Base-by-base conservation (phyloP, 2,888 invertebrate genomes). In the Acanthosoma haemorrhoidale region DNA sequence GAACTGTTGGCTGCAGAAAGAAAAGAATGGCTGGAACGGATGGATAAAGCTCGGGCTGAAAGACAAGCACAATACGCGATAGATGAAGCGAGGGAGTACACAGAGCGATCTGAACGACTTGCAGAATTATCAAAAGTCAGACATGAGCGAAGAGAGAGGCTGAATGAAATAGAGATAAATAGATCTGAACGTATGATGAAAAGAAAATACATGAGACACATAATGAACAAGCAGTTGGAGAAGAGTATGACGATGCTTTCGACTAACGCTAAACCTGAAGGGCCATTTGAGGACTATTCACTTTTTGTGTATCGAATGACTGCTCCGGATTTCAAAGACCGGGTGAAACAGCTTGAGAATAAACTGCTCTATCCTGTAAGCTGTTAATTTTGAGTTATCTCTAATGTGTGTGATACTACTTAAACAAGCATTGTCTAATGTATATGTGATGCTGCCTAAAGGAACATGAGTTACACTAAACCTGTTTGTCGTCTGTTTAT, bases 181-280 rank as follows among this genome's bases (percentile, higher is more conserved):
- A 85, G 88, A 68, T 80, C 80, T 74, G 89, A 89, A 71, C 83
- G 88, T 61, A 83, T 84, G 81, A 84, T 83, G 79, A 85, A 85
- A 76, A 83, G 87, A 43, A 84, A 86, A 73, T 85, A 87, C 77
- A 85, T 87, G 73, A 86, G 91, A 75, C 87, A 88, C 77, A 87
- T 88, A 81, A 88, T 88, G 77, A 91, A 89, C 58, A 87, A 91
- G 76, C 91, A 91, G 78, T 92, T 93, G 80, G 83, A 87, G 80
- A 92, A 91, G 81, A 92, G 92, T 79, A 84, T 93, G 81, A 90
- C 90, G 80, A 89, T 93, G 89, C 81, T 93, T 76, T 90, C 91
- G 77, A 86, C 88, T 2, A 92, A 91, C 79, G 88, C 87, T 72
- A 81, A 85, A 75, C 82, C 83, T 59, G 82, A 84, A 61, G 85